These are phyloP conservation scores for Drosophila asahinai DNA, from an alignment of 1,140 invertebrate genomes.

Conservation along the genomic window DNA sequence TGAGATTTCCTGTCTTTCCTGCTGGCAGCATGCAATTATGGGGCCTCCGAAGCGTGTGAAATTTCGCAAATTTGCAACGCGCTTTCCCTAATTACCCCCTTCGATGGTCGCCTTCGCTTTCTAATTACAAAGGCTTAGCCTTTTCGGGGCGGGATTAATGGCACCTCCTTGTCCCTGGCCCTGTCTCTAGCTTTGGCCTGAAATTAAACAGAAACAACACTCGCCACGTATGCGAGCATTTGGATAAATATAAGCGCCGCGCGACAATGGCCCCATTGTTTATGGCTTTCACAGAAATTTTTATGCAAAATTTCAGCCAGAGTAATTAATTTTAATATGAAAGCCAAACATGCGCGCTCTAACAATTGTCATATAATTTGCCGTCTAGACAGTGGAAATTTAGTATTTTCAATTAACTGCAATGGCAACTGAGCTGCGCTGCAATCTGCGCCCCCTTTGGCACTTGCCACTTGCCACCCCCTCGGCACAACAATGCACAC, in stretches of 20 bases:
- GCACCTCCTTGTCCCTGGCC: neutral
- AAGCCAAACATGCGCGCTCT: constrained; percentile 76
- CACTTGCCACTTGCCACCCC: constrained; percentile 15
- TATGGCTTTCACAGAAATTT: constrained; percentile 54
- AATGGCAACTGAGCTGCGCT: constrained; percentile 53
- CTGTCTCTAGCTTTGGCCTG: neutral
- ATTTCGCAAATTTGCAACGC: constrained; percentile 47
- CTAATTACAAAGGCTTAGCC: constrained; percentile 25
- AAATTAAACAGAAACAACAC: constrained; percentile 34
- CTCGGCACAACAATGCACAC: constrained; percentile 70
- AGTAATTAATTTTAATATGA: constrained; percentile 84
- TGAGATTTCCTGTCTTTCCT: constrained; percentile 57
- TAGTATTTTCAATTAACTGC: constrained; percentile 85
- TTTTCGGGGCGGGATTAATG: constrained; percentile 1
- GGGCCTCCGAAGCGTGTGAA: constrained; percentile 53
- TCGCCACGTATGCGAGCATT: neutral
- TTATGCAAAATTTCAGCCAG: constrained; percentile 63
- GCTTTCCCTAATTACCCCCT: constrained; percentile 43
- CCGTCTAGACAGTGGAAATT: constrained; percentile 85
- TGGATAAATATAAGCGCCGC: constrained; percentile 9
- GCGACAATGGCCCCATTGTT: constrained; percentile 48
- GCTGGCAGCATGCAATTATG: constrained; percentile 52
- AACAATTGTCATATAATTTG: constrained; percentile 85
- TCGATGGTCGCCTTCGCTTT: constrained; percentile 22
- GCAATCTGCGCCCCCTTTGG: constrained; percentile 4